Conservation (phyloP, 2,888 invertebrate genomes). For the Apodemia duryi region DNA sequence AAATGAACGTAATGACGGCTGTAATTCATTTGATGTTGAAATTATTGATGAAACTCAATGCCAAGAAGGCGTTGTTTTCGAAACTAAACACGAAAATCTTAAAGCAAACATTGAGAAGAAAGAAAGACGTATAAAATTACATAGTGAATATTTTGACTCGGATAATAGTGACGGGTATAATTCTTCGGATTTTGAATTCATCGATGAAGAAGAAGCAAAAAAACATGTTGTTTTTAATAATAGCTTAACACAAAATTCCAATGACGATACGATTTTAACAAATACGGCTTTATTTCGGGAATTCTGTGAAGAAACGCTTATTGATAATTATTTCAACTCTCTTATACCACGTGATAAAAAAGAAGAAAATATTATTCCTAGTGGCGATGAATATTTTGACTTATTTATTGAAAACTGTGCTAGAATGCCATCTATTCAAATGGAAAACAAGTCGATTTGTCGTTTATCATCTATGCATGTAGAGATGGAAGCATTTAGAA, state of each 20-base stretch:
- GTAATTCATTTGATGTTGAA: neutral
- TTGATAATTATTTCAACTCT: slow-evolving; percentile 17
- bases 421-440: slow-evolving; percentile 10
- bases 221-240: slow-evolving; percentile 32
- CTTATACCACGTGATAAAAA: slow-evolving; percentile 25
- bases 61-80: neutral
- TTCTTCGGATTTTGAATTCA: slow-evolving; percentile 66
- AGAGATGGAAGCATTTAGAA: slow-evolving; percentile 42
- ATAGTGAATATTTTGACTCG: slow-evolving; percentile 18
- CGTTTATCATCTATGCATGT: slow-evolving; percentile 37
- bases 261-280: slow-evolving; percentile 11
- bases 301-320: slow-evolving; percentile 10
- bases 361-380: slow-evolving; percentile 41
- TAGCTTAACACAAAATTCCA: slow-evolving; percentile 23
- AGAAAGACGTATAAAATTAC: neutral
- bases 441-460: slow-evolving; percentile 48
- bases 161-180: slow-evolving; percentile 42
- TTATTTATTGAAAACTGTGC: slow-evolving; percentile 44
- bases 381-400: slow-evolving; percentile 42
- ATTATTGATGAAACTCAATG: neutral
- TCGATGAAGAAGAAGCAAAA: slow-evolving; percentile 53
- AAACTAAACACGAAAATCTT: neutral
- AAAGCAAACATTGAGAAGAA: neutral
- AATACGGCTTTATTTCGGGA: slow-evolving; percentile 13
- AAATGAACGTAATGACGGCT: neutral